These are phyloP conservation scores for Calonectris borealis DNA, from an alignment of 2,113 vertebrate genomes.

Conservation along the genomic window DNA sequence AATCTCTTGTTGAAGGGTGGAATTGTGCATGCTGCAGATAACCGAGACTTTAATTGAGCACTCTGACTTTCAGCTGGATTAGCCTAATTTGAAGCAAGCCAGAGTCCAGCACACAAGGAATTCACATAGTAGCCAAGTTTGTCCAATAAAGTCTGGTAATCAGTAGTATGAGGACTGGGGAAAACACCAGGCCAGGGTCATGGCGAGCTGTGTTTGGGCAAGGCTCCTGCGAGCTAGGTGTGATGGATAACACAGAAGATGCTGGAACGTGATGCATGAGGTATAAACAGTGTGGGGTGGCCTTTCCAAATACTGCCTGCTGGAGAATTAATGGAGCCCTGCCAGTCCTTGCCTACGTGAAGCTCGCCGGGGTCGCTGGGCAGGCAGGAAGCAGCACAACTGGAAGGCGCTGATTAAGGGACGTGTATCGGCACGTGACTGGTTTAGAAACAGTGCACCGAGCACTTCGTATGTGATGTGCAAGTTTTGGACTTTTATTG, in stretches of 20 bases:
- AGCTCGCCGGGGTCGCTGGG: background rate
- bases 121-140: slow-evolving; percentile 39
- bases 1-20: background rate
- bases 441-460: background rate
- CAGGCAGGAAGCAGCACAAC: background rate
- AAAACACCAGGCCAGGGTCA: background rate
- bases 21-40: background rate
- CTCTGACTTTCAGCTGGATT: slow-evolving; percentile 1
- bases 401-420: background rate
- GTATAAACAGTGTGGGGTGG: background rate
- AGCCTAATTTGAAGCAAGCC: slow-evolving; percentile 8
- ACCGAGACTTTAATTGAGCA: background rate
- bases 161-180: background rate
- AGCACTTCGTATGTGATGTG: background rate
- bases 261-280: background rate
- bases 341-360: background rate
- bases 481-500: background rate
- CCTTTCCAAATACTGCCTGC: background rate
- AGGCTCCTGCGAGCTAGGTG: background rate
- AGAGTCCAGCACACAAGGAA: background rate
- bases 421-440: background rate
- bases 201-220: background rate
- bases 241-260: background rate
- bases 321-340: background rate
- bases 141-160: slow-evolving; percentile 2